These are phyloP conservation scores for Diceros bicornis DNA, from an alignment of 2,797 vertebrate species.

Conservation along the genomic window DNA sequence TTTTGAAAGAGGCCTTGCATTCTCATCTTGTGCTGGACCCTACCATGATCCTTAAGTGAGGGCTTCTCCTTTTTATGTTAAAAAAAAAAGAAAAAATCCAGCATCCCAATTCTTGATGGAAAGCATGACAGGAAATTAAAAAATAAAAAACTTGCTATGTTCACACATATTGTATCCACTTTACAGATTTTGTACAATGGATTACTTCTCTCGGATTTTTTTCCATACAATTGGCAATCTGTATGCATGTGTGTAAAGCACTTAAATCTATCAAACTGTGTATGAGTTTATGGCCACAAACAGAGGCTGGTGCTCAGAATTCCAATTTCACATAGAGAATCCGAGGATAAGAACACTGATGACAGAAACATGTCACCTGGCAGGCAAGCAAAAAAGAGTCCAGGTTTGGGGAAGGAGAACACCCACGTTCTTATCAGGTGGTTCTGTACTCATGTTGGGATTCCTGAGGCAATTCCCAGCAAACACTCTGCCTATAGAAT, in stretches of 20 bases:
- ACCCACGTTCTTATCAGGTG: too few relatives aligned
- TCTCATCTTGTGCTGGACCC: neutral
- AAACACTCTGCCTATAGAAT: neutral
- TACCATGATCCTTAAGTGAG: neutral
- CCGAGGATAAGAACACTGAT: neutral
- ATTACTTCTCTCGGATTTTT: neutral
- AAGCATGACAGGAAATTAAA: neutral
- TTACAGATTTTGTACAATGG: neutral
- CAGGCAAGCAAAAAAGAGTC: neutral
- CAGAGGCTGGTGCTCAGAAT: too few relatives aligned
- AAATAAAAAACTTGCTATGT: neutral
- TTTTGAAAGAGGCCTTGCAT: neutral
- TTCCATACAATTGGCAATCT: neutral
- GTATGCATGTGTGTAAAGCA: neutral
- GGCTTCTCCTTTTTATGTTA: neutral
- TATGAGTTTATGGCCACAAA: neutral
- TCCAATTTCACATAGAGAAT: neutral
- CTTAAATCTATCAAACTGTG: neutral
- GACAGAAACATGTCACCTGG: accelerated
- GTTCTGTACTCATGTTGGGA: neutral
- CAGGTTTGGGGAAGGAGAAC: neutral
- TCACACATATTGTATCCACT: neutral
- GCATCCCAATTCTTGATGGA: neutral
- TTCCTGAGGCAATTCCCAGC: neutral
- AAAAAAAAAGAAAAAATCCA: neutral